Conservation (phyloP, 2,797 vertebrate genomes). For the Sebastes nivosus region DNA sequence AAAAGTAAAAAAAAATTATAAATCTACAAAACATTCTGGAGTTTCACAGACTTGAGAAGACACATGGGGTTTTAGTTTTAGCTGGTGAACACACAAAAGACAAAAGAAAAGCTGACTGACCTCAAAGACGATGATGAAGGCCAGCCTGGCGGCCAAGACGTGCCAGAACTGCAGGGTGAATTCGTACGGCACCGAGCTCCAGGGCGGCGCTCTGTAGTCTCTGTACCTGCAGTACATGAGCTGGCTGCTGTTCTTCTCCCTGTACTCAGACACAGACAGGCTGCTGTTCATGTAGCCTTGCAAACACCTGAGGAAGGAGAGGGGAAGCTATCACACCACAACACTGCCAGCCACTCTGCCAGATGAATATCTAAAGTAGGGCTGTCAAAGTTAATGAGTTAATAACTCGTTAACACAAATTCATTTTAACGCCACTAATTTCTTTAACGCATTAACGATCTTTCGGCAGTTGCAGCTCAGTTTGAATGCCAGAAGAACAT, state of each 20-base stretch:
- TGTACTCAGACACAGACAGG: conserved; percentile 93
- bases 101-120: conserved; percentile 76
- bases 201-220: conserved; percentile 95
- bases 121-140: conserved; percentile 99
- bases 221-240: conserved; percentile 92
- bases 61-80: conserved; percentile 27
- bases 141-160: conserved; percentile 94
- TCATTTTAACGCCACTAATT: no score
- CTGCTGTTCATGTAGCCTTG: conserved; percentile 97
- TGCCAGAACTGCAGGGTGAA: conserved; percentile 99
- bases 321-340: neutral
- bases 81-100: conserved; percentile 18
- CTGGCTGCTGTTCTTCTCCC: conserved; percentile 84
- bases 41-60: conserved; percentile 4
- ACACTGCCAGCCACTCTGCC: neutral
- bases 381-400: neutral
- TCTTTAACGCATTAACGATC: no score
- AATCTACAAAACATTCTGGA: conserved; percentile 13
- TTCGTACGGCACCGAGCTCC: conserved; percentile 91
- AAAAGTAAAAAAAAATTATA: neutral
- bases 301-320: conserved; percentile 85
- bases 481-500: neutral
- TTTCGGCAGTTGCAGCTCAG: no score
- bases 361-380: neutral
- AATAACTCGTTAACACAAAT: no score